Base-by-base conservation (phyloP, 2,797 vertebrate species). In the Threskiornis aethiopicus region DNA sequence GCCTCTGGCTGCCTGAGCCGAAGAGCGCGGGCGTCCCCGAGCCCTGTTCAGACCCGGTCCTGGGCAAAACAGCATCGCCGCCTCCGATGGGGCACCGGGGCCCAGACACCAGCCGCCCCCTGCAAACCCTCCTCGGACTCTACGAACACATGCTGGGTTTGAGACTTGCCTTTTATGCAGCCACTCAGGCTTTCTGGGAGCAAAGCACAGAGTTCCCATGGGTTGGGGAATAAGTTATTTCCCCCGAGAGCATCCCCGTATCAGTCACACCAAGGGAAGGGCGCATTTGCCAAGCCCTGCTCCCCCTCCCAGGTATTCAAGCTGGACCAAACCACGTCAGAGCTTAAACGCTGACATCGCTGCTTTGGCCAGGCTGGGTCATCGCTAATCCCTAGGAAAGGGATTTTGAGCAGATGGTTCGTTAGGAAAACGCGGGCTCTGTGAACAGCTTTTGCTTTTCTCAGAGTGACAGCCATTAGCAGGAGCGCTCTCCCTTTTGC, bases 11-110 rank as follows among this genome's bases (percentile, higher is more conserved):
- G 37, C 25, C 80, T 31, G 37, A 81, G 69, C 18, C 22, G 31
- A n/a, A 28, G 31, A 70, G 15, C 3, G 0, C 1, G 1, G 33
- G 10, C 13, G 1, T 12, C 58, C 76, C 33, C 2, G 52, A 0
- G 5, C 39, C 58, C 47, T 35, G 31, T 10, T 52, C 18, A 8
- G 46, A 47, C 9, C 21, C 12, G 0, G n/a, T 6, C 7, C 70
- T 35, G 35, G 51, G 42, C 28, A 59, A 51, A 57, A 20, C 5
- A 0, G 55, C 65, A 29, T 20, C 8, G 0, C 21, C 11, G 1
- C 39, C 51, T 39, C 19, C 11, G 0, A 8, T 3, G 11, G 61
- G 54, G 11, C 54, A 41, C 6, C 2, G 1, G 29, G 9, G 4
- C n/a, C 57, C 44, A 13, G 26, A n/a, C 24, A 59, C 7, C 58